phyloP scores from a whole-genome alignment of 37 sponge, comb jelly and placozoan genomes.

The Beroe forskalii region DNA sequence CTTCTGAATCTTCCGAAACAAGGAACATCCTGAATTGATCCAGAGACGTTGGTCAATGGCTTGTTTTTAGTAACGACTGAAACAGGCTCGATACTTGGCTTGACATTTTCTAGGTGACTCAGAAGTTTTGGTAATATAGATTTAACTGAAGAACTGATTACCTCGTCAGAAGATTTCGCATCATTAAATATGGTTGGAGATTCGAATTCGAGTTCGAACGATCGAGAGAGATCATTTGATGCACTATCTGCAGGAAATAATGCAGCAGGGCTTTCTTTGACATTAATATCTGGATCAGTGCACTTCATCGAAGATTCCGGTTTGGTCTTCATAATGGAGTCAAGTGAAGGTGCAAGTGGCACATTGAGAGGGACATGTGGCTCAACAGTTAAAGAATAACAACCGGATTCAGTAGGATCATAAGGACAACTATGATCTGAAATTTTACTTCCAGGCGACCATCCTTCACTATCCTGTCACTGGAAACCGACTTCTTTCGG shows the following conservation, averaged over 20 bases:
- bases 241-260: background rate
- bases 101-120: background rate
- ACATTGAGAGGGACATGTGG: background rate
- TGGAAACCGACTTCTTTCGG: constrained; percentile 22
- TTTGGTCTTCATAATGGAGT: background rate
- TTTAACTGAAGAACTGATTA: background rate
- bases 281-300: background rate
- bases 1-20: too few species aligned
- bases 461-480: constrained; percentile 15
- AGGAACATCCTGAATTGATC: too few species aligned
- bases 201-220: constrained; percentile 29
- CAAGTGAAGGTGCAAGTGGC: background rate
- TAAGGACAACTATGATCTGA: constrained; percentile 52
- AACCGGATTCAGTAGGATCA: constrained; percentile 55
- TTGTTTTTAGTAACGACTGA: too few species aligned
- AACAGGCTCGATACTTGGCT: background rate
- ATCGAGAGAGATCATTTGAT: background rate
- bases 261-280: background rate
- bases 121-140: constrained; percentile 10
- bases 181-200: background rate
- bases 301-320: background rate
- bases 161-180: background rate
- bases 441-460: background rate
- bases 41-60: too few species aligned
- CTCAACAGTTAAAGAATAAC: constrained; percentile 30